A percentile compares a stretch with the other conserved stretches of the same genome.
phyloP scores from a whole-genome alignment of 2,888 invertebrate genomes.

The Parnassius glacialis region DNA sequence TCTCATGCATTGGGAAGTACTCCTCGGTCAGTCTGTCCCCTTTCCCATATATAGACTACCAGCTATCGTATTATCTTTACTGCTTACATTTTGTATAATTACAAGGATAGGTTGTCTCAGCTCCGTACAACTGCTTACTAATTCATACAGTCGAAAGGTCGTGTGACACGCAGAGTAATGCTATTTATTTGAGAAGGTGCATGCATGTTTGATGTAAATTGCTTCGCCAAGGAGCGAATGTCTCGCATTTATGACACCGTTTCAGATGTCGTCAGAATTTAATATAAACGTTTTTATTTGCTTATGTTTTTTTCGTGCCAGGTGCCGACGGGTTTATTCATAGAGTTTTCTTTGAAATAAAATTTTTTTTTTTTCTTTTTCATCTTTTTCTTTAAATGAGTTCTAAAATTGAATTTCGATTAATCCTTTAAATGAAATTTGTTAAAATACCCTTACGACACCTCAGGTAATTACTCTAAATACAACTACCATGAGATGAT shows the following conservation, averaged over 20 bases:
- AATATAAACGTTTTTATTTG: background rate
- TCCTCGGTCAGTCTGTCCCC: too few relatives aligned
- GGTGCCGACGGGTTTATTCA: background rate
- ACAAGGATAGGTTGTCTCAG: conserved; percentile 3
- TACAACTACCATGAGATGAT: too few relatives aligned
- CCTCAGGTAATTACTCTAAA: too few relatives aligned
- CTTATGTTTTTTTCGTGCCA: background rate
- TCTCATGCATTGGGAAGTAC: too few relatives aligned
- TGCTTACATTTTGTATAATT: conserved; percentile 14
- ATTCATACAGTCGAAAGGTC: conserved; percentile 23
- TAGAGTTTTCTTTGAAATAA: too few relatives aligned
- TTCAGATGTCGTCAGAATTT: conserved; percentile 5
- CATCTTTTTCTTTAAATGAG: too few relatives aligned
- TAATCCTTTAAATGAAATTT: too few relatives aligned
- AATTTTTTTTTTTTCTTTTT: too few relatives aligned
- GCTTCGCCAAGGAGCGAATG: conserved; percentile 11
- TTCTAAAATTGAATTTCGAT: too few relatives aligned
- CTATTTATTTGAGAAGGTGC: conserved; percentile 23
- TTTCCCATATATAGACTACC: too few relatives aligned
- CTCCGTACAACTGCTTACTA: conserved; percentile 9
- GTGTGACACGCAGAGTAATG: conserved; percentile 18
- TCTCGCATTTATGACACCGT: conserved; percentile 6
- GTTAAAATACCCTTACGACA: too few relatives aligned
- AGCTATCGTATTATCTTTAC: too few relatives aligned
- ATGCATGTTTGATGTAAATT: conserved; percentile 26